Base-by-base conservation (phyloP, 2,797 vertebrate genomes). In the Macroramphosus scolopax region DNA sequence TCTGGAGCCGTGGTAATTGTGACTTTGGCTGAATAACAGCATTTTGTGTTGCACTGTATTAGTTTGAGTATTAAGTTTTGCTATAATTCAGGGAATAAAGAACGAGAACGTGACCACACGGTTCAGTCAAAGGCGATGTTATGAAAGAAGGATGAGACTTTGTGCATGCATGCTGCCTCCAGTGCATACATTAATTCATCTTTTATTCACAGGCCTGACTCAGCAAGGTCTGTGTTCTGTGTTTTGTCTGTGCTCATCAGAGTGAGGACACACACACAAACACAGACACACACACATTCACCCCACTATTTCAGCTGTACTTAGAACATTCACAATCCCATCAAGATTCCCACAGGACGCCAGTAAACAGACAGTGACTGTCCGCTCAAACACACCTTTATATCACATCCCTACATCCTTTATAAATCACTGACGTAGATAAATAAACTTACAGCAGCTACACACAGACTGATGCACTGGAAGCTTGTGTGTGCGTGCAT, bases 311-410 rank as follows among this genome's bases (percentile, higher is more conserved):
- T 60, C 48, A 70, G 53, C 57, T 51, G 53, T 61, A 69, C 31
- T 35, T 32, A 47, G 57, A 72, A 37, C 72, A 78, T 84, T 79
- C 76, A 74, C 83, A 80, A 55, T 65, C 69, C 58, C 68, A 74
- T 79, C 72, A 69, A 79, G 52, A 80, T 83, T 87, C 81, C 80
- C 87, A 85, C 85, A 80, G 77, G 58, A 80, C 70, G 72, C 58
- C 61, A 63, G 75, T 67, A 75, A 83, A 85, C 51, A 77, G 60
- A 76, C 58, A 74, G 48, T 22, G 52, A 77, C 49, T 71, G 51
- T 30, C 49, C 11, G 6, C 60, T 76, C 47, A 69, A 66, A 46
- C 68, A 68, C 64, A 60, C 56, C 69, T 77, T 75, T 81, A 83
- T 84, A 86, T 84, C 72, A 82, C 66, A 77, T 51, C 51, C 36